Evolutionary conservation across 2,888 invertebrate genomes (phyloP), one percentile per base, ranked within the genome.

Genomic region (Cryptocephalus moraei): DNA sequence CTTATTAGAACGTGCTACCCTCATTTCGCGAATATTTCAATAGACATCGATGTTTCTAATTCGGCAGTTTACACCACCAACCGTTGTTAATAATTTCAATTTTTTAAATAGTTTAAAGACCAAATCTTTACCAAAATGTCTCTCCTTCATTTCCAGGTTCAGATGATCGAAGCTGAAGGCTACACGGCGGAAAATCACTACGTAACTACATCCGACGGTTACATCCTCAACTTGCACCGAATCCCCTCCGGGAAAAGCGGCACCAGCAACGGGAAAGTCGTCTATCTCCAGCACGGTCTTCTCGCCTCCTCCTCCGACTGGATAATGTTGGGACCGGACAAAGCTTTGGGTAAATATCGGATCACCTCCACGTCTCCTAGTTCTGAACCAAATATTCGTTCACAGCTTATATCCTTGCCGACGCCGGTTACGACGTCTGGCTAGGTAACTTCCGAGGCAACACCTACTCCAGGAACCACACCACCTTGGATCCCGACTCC

Each of bases 181-280:
- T 75, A 72, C 54, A 68, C 69, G 0, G 64, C 63, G 1, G 74
- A 75, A 62, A 61, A 55, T 3, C 70, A 74, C 54, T 51, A 56
- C 8, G 67, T 71, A 0, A 62, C 58, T 8, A 79, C 81, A 0
- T 52, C 67, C n/a, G 80, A 81, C 63, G 79, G 79, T 0, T 81
- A 76, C 59, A 69, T 79, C 38, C 62, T 81, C 31, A 68, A 69
- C 38, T 47, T 81, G 36, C 78, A 79, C 53, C 65, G 80, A 42
- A 78, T 81, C 48, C 76, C 76, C 1, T 56, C 65, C 53, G 75
- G 75, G 13, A 49, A 47, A 49, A 54, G 41, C 14, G 58, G 58
- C 8, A 52, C 53, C 39, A 55, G 41, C 1, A 52, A 59, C n/a
- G 57, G 53, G 31, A 62, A 54, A 55, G 72, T 62, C n/a, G 73